These are phyloP conservation scores for Anabas testudineus DNA, from an alignment of 2,797 vertebrate genomes.

Conservation along the genomic window DNA sequence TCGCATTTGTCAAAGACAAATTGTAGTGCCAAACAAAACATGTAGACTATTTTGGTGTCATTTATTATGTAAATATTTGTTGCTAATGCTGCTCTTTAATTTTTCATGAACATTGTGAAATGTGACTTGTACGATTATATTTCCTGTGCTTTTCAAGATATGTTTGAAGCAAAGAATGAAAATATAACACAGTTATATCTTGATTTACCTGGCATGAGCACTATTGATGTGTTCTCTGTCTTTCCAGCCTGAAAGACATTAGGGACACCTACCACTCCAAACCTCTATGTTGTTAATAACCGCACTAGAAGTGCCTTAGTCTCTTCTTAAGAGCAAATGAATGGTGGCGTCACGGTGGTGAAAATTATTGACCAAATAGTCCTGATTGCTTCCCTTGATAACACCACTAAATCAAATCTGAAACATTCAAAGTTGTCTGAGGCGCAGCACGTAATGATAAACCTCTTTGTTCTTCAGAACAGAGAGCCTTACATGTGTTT, in stretches of 20 bases:
- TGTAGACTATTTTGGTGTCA: not conserved
- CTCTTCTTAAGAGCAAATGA: constrained; percentile 65
- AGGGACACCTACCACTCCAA: constrained; percentile 47
- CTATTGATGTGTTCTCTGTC: constrained; percentile 41
- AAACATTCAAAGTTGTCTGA: constrained; percentile 75
- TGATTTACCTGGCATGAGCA: constrained; percentile 13
- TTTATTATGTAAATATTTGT: constrained; percentile 7
- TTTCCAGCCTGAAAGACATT: constrained; percentile 42
- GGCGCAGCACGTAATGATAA: constrained; percentile 71
- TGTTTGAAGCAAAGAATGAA: constrained; percentile 13
- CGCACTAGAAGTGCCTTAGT: constrained; percentile 61
- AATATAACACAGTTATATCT: constrained; percentile 13
- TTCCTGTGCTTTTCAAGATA: constrained; percentile 1
- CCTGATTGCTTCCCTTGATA: constrained; percentile 81
- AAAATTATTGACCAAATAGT: constrained; percentile 74
- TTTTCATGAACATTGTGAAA: constrained; percentile 19
- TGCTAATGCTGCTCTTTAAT: constrained; percentile 15
- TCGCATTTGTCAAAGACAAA: constrained; percentile 34
- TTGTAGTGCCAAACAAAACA: constrained; percentile 24
- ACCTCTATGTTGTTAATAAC: constrained; percentile 53
- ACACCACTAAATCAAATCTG: constrained; percentile 69
- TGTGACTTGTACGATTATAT: not conserved
- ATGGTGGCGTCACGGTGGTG: constrained; percentile 60
- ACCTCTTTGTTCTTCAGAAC: constrained; percentile 77
- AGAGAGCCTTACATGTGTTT: constrained; percentile 62